These are phyloP conservation scores for Drosophila nannoptera DNA, from an alignment of 1,140 invertebrate species.

Conservation along the genomic window DNA sequence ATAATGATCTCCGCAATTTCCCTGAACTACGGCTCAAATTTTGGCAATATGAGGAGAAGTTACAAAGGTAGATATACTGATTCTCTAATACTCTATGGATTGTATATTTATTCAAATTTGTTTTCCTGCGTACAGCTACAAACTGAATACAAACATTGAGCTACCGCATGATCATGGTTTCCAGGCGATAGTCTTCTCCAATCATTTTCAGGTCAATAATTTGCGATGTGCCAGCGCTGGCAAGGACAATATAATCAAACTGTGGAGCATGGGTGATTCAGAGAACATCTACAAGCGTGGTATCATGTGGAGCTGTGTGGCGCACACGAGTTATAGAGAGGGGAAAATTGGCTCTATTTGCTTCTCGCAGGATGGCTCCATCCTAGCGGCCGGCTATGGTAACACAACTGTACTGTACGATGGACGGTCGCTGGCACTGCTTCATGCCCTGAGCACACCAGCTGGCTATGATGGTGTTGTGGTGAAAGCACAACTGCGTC, in stretches of 20 bases:
- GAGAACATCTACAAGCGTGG: conserved; percentile 81
- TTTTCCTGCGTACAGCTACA: conserved; percentile 81
- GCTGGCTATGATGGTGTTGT: conserved; percentile 62
- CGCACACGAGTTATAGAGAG: conserved; percentile 83
- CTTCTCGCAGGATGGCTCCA: conserved; percentile 88
- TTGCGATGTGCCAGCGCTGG: conserved; percentile 84
- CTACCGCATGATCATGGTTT: conserved; percentile 85
- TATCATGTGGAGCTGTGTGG: conserved; percentile 84
- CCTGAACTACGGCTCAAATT: conserved; percentile 88
- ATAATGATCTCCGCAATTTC: conserved; percentile 82
- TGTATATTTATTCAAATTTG: not conserved
- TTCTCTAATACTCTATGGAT: too few species aligned
- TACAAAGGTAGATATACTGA: conserved; percentile 82
- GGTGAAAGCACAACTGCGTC: conserved; percentile 60
- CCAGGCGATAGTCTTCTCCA: conserved; percentile 83
- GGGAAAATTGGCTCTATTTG: conserved; percentile 81
- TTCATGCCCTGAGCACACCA: conserved; percentile 79
- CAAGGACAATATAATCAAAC: conserved; percentile 85
- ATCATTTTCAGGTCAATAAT: conserved; percentile 79
- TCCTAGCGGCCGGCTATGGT: conserved; percentile 86
- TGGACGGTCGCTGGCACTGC: conserved; percentile 81
- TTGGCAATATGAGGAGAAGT: conserved; percentile 84
- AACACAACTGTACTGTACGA: conserved; percentile 87
- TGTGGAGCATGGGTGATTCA: conserved; percentile 84
- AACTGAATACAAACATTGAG: conserved; percentile 87